Base-by-base conservation (phyloP, 2,888 invertebrate genomes). In the Agrochola litura region DNA sequence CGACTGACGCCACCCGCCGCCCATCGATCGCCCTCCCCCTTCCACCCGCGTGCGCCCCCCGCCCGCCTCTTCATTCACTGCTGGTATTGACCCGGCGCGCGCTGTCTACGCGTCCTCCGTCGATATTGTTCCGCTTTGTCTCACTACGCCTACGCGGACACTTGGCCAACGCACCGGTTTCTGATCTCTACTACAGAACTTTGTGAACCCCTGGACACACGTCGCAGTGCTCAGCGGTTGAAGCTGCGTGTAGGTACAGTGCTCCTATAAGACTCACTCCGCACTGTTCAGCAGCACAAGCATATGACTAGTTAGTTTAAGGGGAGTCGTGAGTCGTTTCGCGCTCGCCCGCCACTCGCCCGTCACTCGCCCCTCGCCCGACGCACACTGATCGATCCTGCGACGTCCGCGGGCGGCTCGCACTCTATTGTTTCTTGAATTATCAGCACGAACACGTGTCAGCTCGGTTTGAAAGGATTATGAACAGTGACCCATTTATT, bases 1-100 rank as follows among this genome's bases (percentile, higher is more conserved):
- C 92, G 93, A 93, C 94, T 94, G 94, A 92, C 93, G 95, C 94
- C 95, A 92, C 92, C 92, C 92, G 91, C 83, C 88, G 87, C 92
- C 91, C 89, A 92, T 94, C 93, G 90, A 92, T 92, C 93, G 88
- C 87, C 90, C 84, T 84, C 88, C 88, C 73, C 84, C 89, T 77
- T 82, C 87, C 88, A 84, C 76, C 76, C 73, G 79, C 73, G 79
- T 69, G 58, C 94, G 93, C 95, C 79, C 72, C 58, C 75, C 49
- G 72, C 82, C 86, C 85, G 60, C 79, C 72, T 58, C 73, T 73
- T 54, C 83, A 84, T 84, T 84, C 83, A 84, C 79, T 37, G 68
- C 64, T 19, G 61, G 78, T 84, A 84, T 84, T 78, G 83, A 84
- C 86, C 81, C 68, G 67, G 73, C 74, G 71, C 75, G 73, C 73